Evolutionary conservation across 2,797 vertebrate species (phyloP).

Genomic region (Pipistrellus kuhlii): DNA sequence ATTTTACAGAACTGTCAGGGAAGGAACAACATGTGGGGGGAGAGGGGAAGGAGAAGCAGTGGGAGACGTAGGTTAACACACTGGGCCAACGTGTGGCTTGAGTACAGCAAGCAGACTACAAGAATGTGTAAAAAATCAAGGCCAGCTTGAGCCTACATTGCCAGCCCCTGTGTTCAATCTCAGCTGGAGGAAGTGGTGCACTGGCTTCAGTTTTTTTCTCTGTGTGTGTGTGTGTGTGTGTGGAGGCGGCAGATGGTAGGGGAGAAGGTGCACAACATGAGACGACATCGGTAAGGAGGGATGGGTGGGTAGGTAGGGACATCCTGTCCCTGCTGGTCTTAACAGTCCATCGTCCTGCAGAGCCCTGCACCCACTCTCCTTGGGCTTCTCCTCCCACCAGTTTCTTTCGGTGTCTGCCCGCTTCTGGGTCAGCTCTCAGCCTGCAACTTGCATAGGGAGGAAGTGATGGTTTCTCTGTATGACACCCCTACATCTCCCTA

Average conservation of each 20-base stretch:
- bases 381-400: no score
- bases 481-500: background rate
- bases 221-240: no score
- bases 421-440: background rate
- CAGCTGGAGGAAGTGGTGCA: background rate
- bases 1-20: background rate
- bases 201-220: accelerated
- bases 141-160: background rate
- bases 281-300: accelerated
- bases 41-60: accelerated
- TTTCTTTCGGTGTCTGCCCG: background rate
- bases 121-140: background rate
- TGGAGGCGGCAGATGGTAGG: accelerated
- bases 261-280: no score
- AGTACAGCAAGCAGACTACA: background rate
- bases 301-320: background rate
- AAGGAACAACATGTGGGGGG: background rate
- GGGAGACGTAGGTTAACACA: background rate
- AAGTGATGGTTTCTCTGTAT: accelerated
- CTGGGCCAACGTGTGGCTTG: background rate
- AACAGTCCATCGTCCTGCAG: accelerated
- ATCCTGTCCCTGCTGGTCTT: background rate
- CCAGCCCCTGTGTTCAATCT: background rate
- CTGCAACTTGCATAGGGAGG: background rate
- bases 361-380: accelerated